phyloP scores from a whole-genome alignment of 1,140 invertebrate genomes.

The Micrasema longulum region DNA sequence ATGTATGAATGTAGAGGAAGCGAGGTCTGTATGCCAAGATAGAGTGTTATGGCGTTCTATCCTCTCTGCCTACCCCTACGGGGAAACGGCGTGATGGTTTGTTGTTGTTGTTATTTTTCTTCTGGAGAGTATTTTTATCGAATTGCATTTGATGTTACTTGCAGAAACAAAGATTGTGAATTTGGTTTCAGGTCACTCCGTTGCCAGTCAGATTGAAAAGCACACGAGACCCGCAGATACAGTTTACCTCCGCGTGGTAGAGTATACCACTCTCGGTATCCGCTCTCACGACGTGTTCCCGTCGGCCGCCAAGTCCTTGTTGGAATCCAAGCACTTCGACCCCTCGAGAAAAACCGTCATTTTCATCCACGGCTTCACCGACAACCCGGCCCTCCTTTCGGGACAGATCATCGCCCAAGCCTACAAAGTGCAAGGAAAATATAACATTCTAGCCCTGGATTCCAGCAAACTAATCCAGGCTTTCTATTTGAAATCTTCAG shows the following conservation, averaged over 20 bases:
- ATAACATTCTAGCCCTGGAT: constrained; percentile 47
- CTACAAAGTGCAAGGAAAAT: constrained; percentile 56
- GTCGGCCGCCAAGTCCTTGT: constrained; percentile 28
- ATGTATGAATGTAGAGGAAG: no score
- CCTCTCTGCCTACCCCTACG: no score
- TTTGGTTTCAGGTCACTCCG: constrained; percentile 37
- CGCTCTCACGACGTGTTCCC: constrained; percentile 35
- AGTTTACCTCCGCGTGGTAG: constrained; percentile 26
- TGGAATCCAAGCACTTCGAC: constrained; percentile 44
- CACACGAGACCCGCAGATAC: constrained; percentile 4
- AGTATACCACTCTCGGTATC: constrained; percentile 39
- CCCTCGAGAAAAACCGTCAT: constrained; percentile 32
- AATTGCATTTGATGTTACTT: no score
- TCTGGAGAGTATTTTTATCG: no score
- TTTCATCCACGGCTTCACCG: constrained; percentile 62
- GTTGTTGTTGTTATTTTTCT: no score
- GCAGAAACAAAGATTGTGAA: no score
- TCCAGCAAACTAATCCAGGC: constrained; percentile 38
- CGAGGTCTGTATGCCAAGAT: no score
- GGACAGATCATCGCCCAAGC: constrained; percentile 58
- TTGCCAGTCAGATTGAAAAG: not conserved
- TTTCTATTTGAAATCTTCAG: constrained; percentile 36
- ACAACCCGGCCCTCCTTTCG: constrained; percentile 58
- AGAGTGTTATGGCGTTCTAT: no score
- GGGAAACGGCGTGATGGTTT: no score